Evolutionary conservation across 2,888 invertebrate species (phyloP).

Genomic region (Automeris io): DNA sequence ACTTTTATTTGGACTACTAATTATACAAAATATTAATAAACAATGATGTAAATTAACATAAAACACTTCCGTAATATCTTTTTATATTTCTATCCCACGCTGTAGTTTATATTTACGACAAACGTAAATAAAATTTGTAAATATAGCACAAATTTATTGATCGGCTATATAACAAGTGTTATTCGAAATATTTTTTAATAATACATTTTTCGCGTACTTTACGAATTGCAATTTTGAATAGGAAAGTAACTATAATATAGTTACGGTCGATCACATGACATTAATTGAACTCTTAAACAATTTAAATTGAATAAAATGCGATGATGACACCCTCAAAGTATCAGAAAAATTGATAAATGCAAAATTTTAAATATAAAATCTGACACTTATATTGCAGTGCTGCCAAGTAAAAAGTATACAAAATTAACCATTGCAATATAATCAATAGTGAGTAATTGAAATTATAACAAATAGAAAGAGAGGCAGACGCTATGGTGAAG

Average conservation of each 20-base stretch:
- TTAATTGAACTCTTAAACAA: constrained; percentile 33
- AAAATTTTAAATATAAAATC: background rate
- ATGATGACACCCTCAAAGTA: constrained; percentile 9
- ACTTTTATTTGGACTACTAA: background rate
- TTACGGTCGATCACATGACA: constrained; percentile 41
- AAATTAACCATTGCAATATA: no score
- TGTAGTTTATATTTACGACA: no score
- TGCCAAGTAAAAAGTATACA: background rate
- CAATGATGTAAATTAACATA: background rate
- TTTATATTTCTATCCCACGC: no score
- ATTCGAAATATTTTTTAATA: background rate
- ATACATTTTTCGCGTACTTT: constrained; percentile 8
- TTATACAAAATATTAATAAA: background rate
- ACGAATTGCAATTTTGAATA: constrained; percentile 10
- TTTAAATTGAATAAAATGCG: constrained; percentile 29
- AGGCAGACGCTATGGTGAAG: no score
- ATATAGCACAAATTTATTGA: constrained; percentile 4
- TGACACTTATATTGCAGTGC: background rate
- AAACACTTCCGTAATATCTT: no score
- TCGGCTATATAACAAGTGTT: background rate
- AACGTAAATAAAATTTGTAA: background rate
- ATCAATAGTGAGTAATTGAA: no score
- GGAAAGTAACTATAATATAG: constrained; percentile 14
- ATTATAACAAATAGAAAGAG: no score
- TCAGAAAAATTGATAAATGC: background rate